phyloP scores from a whole-genome alignment of 2,888 invertebrate species.

The Agrochola macilenta region DNA sequence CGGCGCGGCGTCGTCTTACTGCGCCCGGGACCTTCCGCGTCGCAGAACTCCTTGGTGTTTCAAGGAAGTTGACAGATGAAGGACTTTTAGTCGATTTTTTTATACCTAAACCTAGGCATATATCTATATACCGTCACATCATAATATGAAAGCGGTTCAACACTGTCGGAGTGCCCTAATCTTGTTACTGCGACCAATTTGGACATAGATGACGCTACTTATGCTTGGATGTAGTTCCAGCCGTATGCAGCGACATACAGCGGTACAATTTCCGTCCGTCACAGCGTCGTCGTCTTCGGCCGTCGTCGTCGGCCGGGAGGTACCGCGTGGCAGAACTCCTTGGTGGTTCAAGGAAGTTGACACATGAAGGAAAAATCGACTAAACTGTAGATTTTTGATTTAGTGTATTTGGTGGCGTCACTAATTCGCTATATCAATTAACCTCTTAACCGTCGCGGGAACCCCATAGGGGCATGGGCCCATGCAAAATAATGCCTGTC shows the following conservation, averaged over 20 bases:
- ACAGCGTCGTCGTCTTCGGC: constrained; percentile 64
- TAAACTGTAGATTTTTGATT: constrained; percentile 35
- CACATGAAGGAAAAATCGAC: too few relatives aligned
- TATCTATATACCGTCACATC: too few relatives aligned
- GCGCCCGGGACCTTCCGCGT: constrained; percentile 26
- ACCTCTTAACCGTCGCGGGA: too few relatives aligned
- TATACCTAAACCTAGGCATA: too few relatives aligned
- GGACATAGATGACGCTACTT: background rate
- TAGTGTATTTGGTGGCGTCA: constrained; percentile 8
- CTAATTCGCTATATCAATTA: background rate
- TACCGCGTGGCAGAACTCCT: constrained; percentile 42
- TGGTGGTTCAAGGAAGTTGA: constrained; percentile 21
- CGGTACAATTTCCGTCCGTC: constrained; percentile 42
- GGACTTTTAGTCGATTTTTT: constrained; percentile 39
- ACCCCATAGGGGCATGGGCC: too few relatives aligned
- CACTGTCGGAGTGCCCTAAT: too few relatives aligned
- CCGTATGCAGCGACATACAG: constrained; percentile 62
- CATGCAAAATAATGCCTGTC: too few relatives aligned
- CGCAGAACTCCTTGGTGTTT: constrained; percentile 45
- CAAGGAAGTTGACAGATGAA: constrained; percentile 6
- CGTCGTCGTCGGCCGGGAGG: constrained; percentile 52
- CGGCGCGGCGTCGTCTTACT: constrained; percentile 74
- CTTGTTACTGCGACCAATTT: too few relatives aligned
- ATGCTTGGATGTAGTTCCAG: background rate
- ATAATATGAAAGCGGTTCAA: too few relatives aligned